Evolutionary conservation across 2,797 vertebrate genomes (phyloP).

Genomic region (Coreius guichenoti): DNA sequence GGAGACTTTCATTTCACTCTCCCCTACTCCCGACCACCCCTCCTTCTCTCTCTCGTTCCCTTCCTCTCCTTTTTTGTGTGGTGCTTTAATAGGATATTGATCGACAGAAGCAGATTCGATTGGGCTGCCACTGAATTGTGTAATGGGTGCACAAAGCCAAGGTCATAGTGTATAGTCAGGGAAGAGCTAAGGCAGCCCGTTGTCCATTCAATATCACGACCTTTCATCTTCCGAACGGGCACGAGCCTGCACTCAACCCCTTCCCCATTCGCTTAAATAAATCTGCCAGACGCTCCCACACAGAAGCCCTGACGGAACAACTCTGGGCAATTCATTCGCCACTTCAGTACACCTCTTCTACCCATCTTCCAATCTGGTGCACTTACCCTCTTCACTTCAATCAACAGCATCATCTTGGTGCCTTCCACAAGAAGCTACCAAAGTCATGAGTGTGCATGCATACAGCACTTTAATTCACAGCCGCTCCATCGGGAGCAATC

Average conservation of each 20-base stretch:
- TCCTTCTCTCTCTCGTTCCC: conserved; percentile 41
- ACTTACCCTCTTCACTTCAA: conserved; percentile 40
- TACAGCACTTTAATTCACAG: conserved; percentile 66
- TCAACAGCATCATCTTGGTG: conserved; percentile 40
- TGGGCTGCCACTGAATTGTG: conserved; percentile 94
- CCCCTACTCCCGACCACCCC: conserved; percentile 43
- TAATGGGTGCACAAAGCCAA: conserved; percentile 94
- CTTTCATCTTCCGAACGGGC: conserved; percentile 65
- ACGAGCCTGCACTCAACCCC: conserved; percentile 51
- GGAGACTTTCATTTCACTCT: conserved; percentile 80
- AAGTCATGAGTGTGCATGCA: conserved; percentile 54
- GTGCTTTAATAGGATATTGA: conserved; percentile 98
- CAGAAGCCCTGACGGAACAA: conserved; percentile 2
- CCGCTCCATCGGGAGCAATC: conserved; percentile 65
- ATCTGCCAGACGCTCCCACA: conserved; percentile 50
- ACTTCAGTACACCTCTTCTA: conserved; percentile 30
- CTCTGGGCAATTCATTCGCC: conserved; percentile 27
- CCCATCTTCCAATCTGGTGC: conserved; percentile 48
- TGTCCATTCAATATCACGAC: conserved; percentile 71
- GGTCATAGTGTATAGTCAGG: conserved; percentile 81
- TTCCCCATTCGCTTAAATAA: conserved; percentile 61
- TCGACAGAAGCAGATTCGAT: conserved; percentile 94
- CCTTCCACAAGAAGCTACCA: conserved; percentile 43
- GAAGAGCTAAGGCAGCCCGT: conserved; percentile 67
- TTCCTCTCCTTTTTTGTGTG: conserved; percentile 64